phyloP scores from a whole-genome alignment of 2,797 vertebrate genomes.

The Ispidina picta region DNA sequence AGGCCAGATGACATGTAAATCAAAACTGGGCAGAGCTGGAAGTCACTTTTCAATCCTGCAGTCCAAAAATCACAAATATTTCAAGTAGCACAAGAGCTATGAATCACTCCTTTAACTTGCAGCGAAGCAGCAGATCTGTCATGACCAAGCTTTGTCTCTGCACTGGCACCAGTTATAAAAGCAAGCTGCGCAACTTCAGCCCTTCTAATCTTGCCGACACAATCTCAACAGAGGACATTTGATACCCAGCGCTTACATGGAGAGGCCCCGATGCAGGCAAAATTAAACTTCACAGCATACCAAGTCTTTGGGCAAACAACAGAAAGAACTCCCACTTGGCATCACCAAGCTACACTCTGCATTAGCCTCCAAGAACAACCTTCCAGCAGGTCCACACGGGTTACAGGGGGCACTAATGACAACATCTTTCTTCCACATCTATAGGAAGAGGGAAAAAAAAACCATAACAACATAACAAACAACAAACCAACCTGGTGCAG shows the following conservation, averaged over 20 bases:
- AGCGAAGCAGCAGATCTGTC: not conserved
- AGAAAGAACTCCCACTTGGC: not conserved
- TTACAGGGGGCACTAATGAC: not conserved
- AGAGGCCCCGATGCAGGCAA: not conserved
- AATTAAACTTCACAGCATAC: slow-evolving; percentile 9
- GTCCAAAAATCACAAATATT: slow-evolving; percentile 36
- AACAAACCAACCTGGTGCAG: too few species aligned
- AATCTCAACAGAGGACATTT: slow-evolving; percentile 40
- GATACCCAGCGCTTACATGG: not conserved
- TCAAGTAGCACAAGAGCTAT: slow-evolving; percentile 25
- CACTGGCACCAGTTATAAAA: not conserved
- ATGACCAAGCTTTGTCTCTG: not conserved
- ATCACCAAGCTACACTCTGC: not conserved
- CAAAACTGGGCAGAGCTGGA: slow-evolving; percentile 26
- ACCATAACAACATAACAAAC: too few species aligned
- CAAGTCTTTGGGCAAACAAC: not conserved
- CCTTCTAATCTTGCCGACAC: not conserved
- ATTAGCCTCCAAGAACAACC: not conserved
- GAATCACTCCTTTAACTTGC: slow-evolving; percentile 36
- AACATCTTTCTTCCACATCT: not conserved
- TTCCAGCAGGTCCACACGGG: not conserved
- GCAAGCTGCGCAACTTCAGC: not conserved
- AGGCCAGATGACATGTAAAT: slow-evolving; percentile 2
- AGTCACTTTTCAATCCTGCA: slow-evolving; percentile 3
- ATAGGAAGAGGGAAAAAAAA: not conserved